These are phyloP conservation scores for Hormaphis cornu DNA, from an alignment of 1,140 invertebrate species.

Conservation along the genomic window DNA sequence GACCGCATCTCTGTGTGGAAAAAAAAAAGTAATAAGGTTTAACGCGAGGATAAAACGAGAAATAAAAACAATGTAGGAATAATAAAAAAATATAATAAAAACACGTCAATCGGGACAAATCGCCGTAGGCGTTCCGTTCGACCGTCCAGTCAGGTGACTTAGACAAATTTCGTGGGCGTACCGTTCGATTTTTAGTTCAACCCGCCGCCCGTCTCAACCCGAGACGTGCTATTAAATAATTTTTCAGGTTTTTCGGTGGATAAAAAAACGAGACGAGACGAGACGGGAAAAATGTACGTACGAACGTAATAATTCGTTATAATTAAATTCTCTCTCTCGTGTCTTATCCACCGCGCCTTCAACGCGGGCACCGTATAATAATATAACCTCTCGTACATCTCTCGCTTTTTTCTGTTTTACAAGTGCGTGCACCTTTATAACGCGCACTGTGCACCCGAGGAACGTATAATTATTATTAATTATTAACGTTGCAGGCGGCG, in stretches of 20 bases:
- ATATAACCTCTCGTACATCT: too few species aligned
- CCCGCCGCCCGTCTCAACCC: conserved; percentile 3
- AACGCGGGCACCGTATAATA: too few species aligned
- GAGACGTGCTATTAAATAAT: conserved; percentile 28
- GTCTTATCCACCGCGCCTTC: neutral
- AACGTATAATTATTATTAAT: conserved; percentile 8
- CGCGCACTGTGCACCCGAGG: too few species aligned
- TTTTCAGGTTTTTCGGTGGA: conserved; percentile 29
- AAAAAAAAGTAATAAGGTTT: neutral
- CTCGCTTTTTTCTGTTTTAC: neutral
- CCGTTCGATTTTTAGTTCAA: conserved; percentile 31
- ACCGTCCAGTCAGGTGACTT: conserved; percentile 31
- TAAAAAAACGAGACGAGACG: neutral
- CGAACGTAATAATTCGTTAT: conserved; percentile 28
- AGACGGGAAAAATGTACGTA: neutral
- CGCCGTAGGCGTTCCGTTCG: conserved; percentile 27
- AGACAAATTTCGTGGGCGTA: conserved; percentile 33
- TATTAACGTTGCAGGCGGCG: neutral
- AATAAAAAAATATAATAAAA: conserved; percentile 9
- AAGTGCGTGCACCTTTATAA: neutral
- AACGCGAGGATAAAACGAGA: neutral
- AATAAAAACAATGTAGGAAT: conserved; percentile 3
- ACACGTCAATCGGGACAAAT: conserved; percentile 32
- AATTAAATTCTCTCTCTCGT: conserved; percentile 8
- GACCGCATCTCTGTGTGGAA: neutral